Percentiles rank a stretch among this genome's conserved stretches.
These are phyloP conservation scores for Tetragnatha versicolor DNA, from an alignment of 1,140 invertebrate species.

Conservation along the genomic window DNA sequence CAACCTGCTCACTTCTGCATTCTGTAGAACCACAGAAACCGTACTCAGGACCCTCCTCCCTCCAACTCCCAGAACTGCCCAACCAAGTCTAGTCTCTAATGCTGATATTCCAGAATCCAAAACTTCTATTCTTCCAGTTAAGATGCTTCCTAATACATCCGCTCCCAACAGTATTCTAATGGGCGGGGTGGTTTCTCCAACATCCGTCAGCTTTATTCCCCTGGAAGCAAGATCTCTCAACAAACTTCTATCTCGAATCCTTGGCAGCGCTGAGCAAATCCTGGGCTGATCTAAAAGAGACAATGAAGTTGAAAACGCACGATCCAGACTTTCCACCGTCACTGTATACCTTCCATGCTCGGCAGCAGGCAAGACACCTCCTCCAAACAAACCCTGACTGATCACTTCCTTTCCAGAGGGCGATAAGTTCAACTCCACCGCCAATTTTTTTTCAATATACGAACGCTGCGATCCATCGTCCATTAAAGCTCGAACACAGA, in stretches of 20 bases:
- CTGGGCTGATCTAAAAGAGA: constrained; percentile 32
- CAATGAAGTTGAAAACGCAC: constrained; percentile 1
- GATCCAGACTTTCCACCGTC: constrained; percentile 5
- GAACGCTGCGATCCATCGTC: constrained; percentile 31
- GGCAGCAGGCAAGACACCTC: neutral
- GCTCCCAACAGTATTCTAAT: constrained; percentile 31
- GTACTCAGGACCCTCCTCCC: neutral
- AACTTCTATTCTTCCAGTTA: constrained; percentile 26
- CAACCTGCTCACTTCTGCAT: neutral
- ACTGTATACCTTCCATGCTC: constrained; percentile 14
- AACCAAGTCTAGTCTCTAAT: constrained; percentile 18
- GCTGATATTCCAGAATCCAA: constrained; percentile 4
- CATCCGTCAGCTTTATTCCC: constrained; percentile 6
- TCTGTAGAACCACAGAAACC: constrained; percentile 11
- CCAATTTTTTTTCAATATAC: constrained; percentile 19
- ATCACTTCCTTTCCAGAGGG: constrained; percentile 18
- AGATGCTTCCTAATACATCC: constrained; percentile 28
- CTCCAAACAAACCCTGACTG: constrained; percentile 32
- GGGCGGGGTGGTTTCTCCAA: constrained; percentile 6
- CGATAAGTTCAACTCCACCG: constrained; percentile 9
- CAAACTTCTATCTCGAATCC: neutral
- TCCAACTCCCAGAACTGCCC: constrained; percentile 21
- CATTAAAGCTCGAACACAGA: constrained; percentile 15
- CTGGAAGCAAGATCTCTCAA: neutral
- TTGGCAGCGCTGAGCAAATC: constrained; percentile 9